Base-by-base conservation (phyloP, 1,140 invertebrate genomes). In the Drosophila mojavensis region DNA sequence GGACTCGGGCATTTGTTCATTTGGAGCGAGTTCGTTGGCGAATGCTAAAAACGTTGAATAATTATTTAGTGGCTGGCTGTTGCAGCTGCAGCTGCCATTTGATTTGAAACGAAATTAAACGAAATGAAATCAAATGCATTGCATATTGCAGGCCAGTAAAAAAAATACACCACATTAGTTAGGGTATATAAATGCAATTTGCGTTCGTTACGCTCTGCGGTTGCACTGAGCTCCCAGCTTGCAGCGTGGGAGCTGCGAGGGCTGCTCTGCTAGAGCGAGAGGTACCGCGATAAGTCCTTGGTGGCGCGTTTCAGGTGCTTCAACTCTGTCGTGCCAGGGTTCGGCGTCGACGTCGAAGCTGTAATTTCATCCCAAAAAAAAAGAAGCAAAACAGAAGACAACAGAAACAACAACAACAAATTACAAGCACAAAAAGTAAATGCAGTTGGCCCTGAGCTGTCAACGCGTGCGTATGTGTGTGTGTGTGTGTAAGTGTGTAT, bases 401-500 rank as follows among this genome's bases (percentile, higher is more conserved):
- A 69, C 36, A 77, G 54, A 68, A 66, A 56, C 54, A 71, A 50
- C 48, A 26, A 26, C 4, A 20, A 24, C 20, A 24, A 24, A 17
- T 47, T 10, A 39, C 36, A 4, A 30, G 56, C 51, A 48, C 68
- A 78, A 74, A 84, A 81, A 89, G 84, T 89, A 89, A 89, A 89
- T 90, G 84, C 85, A 90, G 84, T 90, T 84, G 84, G 84, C 84
- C 84, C 84, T 88, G 84, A 88, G 80, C 80, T 89, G 83, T 88
- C 83, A 84, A 67, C 84, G 61, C 59, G 41, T 17, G 15, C 15
- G 10, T 6, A 66, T 71, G 60, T 65, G 51, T 80, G 56, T 70
- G 65, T 68, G 53, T 13, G 33, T 24, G 24, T 45, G 26, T 30
- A 24, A 24, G 26, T 41, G n/a, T 74, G 58, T 43, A 69, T 74